Percentiles rank a stretch among this genome's conserved stretches.
Evolutionary conservation across 2,888 invertebrate species (phyloP).

Genomic region (Unio pictorum): DNA sequence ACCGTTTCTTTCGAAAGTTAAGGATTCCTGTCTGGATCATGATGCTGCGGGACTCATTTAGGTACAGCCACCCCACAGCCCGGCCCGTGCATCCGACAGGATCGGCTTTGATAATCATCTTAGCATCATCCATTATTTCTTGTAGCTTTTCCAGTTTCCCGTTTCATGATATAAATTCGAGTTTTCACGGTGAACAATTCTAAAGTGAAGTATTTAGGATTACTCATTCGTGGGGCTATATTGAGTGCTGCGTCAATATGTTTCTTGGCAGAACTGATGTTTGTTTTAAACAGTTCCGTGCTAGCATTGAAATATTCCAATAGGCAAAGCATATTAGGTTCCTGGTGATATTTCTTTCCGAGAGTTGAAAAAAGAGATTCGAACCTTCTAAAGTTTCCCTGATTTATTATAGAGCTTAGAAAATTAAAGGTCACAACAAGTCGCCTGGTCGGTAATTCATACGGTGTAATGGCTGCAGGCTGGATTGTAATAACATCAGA

Average conservation of each 20-base stretch:
- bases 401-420: conserved; percentile 38
- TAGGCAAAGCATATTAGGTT: conserved; percentile 31
- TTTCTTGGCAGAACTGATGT: conserved; percentile 32
- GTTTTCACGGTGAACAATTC: conserved; percentile 40
- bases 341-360: conserved; percentile 6
- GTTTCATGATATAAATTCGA: conserved; percentile 36
- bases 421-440: conserved; percentile 31
- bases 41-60: conserved; percentile 34
- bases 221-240: conserved; percentile 30
- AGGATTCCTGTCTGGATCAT: conserved; percentile 28
- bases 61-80: conserved; percentile 44
- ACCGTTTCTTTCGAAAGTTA: conserved; percentile 29
- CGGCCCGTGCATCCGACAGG: conserved; percentile 35
- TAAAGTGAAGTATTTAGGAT: conserved; percentile 35
- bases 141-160: conserved; percentile 40
- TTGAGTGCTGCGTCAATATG: conserved; percentile 26
- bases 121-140: conserved; percentile 29
- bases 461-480: neutral
- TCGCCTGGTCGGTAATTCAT: conserved; percentile 11
- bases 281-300: conserved; percentile 26
- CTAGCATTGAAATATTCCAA: conserved; percentile 33
- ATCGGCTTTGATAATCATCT: conserved; percentile 41
- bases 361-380: conserved; percentile 16
- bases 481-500: too few relatives aligned
- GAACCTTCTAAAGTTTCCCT: conserved; percentile 32